Conservation (phyloP, 2,888 invertebrate genomes). For the Elysia crispata region DNA sequence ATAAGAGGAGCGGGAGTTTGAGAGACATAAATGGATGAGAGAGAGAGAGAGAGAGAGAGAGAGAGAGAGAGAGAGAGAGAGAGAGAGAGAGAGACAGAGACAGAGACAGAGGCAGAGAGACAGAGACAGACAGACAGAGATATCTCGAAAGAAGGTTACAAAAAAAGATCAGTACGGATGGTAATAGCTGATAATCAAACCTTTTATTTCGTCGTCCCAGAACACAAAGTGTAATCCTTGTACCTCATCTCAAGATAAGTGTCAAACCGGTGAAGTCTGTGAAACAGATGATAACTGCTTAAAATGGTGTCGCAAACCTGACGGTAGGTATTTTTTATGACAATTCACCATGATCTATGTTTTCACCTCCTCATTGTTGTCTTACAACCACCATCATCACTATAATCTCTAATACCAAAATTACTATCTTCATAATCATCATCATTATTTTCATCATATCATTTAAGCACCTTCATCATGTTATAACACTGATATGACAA, state of each 20-base stretch:
- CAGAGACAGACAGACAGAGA: conserved; percentile 15
- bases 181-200: not conserved
- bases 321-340: too few relatives aligned
- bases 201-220: not conserved
- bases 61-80: conserved; percentile 18
- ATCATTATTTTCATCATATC: too few relatives aligned
- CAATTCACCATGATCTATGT: too few relatives aligned
- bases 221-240: not conserved
- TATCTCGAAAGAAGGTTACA: not conserved
- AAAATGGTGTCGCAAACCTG: too few relatives aligned
- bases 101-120: not conserved
- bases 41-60: conserved; percentile 12
- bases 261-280: not conserved
- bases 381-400: too few relatives aligned
- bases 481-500: too few relatives aligned
- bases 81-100: not conserved
- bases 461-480: too few relatives aligned
- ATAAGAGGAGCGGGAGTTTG: conserved; percentile 11
- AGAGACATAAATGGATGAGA: conserved; percentile 21
- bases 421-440: too few relatives aligned
- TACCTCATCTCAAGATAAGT: not conserved
- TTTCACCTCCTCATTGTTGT: too few relatives aligned
- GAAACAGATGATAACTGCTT: too few relatives aligned
- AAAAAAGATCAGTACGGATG: not conserved
- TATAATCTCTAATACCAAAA: too few relatives aligned